Evolutionary conservation across 2,888 invertebrate genomes (phyloP), one percentile per base, ranked within the genome.

Genomic region (Hypomecis atomaria): DNA sequence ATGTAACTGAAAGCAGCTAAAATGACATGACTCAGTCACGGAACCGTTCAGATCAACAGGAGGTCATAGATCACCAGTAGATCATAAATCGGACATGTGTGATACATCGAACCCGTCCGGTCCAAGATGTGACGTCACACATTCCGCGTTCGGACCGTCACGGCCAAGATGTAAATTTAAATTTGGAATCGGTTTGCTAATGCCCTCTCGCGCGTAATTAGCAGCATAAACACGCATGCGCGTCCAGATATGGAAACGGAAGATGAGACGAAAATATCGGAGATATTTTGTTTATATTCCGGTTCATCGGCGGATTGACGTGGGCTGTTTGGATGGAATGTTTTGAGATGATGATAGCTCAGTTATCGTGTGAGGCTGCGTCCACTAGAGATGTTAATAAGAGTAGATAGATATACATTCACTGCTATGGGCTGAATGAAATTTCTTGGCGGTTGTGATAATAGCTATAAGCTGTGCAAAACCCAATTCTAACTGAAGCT

Each of bases 131-230:
- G 83, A 87, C 91, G 90, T 89, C 88, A 88, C 70, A 38, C 86
- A 89, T 90, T 88, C 89, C 89, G 65, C 75, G 83, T 79, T 54
- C 58, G 63, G n/a, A 81, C 74, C 73, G 76, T 80, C 85, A 82
- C 78, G 82, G 89, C 87, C 89, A 86, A 84, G 79, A 84, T 86
- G 87, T 88, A 89, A 84, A 83, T 87, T 89, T 89, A 89, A 84
- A 83, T 87, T 89, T 89, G 86, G 90, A 88, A 82, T 81, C 76
- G 69, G 82, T 86, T 82, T 83, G 83, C 82, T 82, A 83, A 82
- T 81, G 73, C 72, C 65, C 65, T 72, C 54, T 59, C 74, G 78
- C 76, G 80, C 83, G 83, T 83, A 86, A 87, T 86, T 84, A 88
- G 82, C 76, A 77, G 49, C 78, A 77, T 76, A 85, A 84, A 85